Evolutionary conservation across 2,797 vertebrate genomes (phyloP).

Genomic region (Neosilurus mollespiculum): DNA sequence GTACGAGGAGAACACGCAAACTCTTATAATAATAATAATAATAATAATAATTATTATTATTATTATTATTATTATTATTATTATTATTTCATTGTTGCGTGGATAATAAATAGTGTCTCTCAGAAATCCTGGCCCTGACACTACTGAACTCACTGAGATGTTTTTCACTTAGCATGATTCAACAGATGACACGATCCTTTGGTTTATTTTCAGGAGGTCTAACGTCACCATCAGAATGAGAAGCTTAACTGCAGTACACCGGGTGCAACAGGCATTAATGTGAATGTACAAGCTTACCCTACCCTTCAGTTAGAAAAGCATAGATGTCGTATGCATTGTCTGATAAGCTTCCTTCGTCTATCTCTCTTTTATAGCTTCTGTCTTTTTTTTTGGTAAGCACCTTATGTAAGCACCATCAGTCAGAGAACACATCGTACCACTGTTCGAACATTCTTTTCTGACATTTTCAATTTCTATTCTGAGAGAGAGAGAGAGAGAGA

Average conservation of each 20-base stretch:
- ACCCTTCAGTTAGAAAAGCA: not conserved
- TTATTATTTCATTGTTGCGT: too few relatives aligned
- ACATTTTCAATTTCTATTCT: constrained; percentile 1
- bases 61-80: too few relatives aligned
- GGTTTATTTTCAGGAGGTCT: constrained; percentile 5
- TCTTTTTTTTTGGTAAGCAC: not conserved
- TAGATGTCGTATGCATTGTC: not conserved
- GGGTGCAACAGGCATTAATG: not conserved
- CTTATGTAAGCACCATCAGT: constrained; percentile 9
- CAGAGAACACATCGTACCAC: constrained; percentile 2
- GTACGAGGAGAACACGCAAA: too few relatives aligned
- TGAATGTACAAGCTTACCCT: not conserved
- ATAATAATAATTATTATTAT: too few relatives aligned
- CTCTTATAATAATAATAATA: too few relatives aligned
- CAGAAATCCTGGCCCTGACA: constrained; percentile 6
- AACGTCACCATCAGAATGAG: not conserved
- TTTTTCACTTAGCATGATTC: constrained; percentile 3
- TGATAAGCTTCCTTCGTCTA: not conserved
- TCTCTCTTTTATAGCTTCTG: not conserved
- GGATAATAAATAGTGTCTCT: constrained; percentile 13
- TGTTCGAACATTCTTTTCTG: not conserved
- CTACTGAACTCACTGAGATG: not conserved
- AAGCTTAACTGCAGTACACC: not conserved
- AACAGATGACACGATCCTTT: not conserved
- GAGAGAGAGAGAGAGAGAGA: too few relatives aligned